Evolutionary conservation across 2,113 vertebrate species (phyloP).

Genomic region (Ariopsis seemanni): DNA sequence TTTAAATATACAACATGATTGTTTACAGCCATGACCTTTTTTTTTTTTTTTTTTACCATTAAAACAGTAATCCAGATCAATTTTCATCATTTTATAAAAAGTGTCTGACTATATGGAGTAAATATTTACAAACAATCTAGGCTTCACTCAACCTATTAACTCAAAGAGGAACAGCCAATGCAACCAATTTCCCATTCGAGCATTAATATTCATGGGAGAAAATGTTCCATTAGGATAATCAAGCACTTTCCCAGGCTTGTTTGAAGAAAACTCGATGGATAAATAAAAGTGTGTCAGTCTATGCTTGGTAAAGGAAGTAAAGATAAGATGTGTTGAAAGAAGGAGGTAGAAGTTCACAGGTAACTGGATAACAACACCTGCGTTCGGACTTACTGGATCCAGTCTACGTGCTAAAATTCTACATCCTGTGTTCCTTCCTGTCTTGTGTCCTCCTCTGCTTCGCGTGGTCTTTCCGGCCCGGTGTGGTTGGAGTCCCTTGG

Average conservation of each 20-base stretch:
- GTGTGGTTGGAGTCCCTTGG: constrained; percentile 44
- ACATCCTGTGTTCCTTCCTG: not conserved
- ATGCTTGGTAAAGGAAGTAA: constrained; percentile 14
- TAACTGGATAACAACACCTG: constrained; percentile 10
- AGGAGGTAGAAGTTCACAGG: constrained; percentile 18
- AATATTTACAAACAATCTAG: constrained; percentile 24
- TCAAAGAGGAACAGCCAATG: constrained; percentile 43
- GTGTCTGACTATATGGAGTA: not conserved
- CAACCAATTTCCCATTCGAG: constrained; percentile 52
- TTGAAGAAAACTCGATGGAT: constrained; percentile 50
- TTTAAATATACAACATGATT: not conserved
- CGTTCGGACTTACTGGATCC: not conserved
- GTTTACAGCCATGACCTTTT: not conserved
- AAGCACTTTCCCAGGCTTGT: constrained; percentile 52
- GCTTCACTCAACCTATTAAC: constrained; percentile 27
- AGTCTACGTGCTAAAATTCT: not conserved
- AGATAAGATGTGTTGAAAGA: constrained; percentile 9
- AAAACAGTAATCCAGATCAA: not conserved
- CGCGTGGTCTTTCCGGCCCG: constrained; percentile 13
- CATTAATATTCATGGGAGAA: constrained; percentile 60
- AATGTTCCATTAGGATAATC: constrained; percentile 59
- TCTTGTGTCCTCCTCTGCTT: constrained; percentile 21
- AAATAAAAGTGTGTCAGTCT: constrained; percentile 33
- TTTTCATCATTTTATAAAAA: not conserved
- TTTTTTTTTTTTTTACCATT: not conserved